Evolutionary conservation across 30 jellyfish, hydroid and myxozoan genomes (phyloP), one percentile per base, ranked within the genome.

Genomic region (Sanderia malayensis): DNA sequence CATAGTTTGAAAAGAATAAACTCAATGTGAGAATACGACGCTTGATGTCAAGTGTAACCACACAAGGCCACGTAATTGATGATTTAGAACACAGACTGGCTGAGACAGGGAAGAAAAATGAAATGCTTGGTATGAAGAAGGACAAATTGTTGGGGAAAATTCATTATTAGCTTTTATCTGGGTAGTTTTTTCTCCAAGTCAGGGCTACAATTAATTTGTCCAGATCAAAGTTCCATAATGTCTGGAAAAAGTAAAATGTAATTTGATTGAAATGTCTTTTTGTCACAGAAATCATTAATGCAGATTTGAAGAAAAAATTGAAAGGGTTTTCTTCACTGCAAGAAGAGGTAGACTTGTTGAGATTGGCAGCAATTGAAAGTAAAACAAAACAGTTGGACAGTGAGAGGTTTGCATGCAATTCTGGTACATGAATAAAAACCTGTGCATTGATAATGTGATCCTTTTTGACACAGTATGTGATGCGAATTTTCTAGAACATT

Each of bases 1-100:
- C 23, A 2, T 46, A 74, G 86, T 74, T 74, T 46, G 86, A 74
- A 41, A 74, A 45, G 68, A 74, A 74, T 55, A 74, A 74, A 59
- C 29, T 74, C 37, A 74, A 74, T 41, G 67, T 62, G 52, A 47
- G 76, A 37, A 58, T 74, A 13, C 22, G 77, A 59, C 44, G 86
- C 27, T 28, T 74, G 61, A 46, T 55, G 31, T 74, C 86, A n/a
- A 58, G 41, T 25, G 31, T 62, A 10, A 25, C 75, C 28, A 74
- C 86, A 0, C 86, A 74, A 29, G 34, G 45, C 1, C 86, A 74
- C 47, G 44, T 74, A 10, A 74, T 74, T 32, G 86, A 74, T 45
- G 86, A 74, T 3, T 58, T 74, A 1, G 86, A 74, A 62, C 68
- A 58, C 19, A 52, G 71, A 4, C 58, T 74, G 2, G 86, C 37